These are phyloP conservation scores for Sminthopsis crassicaudata DNA, from an alignment of 2,113 vertebrate genomes.

Conservation along the genomic window DNA sequence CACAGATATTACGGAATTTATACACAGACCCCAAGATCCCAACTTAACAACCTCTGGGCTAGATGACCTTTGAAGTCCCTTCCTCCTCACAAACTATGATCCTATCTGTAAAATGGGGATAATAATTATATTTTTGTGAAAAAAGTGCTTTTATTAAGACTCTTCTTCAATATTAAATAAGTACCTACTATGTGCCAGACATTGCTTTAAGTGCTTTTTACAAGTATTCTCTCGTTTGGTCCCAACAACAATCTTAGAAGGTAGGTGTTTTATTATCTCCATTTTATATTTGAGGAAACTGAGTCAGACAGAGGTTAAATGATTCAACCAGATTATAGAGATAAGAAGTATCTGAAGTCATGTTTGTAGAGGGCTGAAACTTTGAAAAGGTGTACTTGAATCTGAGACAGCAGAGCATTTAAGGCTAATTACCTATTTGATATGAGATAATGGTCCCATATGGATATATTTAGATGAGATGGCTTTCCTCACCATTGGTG, in stretches of 20 bases:
- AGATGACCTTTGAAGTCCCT: not conserved
- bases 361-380: too few species aligned
- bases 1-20: not conserved
- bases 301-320: not conserved
- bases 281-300: not conserved
- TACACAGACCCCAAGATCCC: not conserved
- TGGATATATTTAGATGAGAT: too few species aligned
- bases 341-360: not conserved
- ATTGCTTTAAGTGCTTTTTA: not conserved
- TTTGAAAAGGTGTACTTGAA: too few species aligned
- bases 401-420: too few species aligned
- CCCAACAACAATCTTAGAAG: not conserved
- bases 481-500: too few species aligned
- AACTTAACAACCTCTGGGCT: not conserved
- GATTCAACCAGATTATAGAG: not conserved
- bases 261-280: not conserved
- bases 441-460: too few species aligned
- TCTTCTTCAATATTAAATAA: not conserved
- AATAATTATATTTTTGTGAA: not conserved
- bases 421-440: too few species aligned
- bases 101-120: not conserved
- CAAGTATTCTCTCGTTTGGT: not conserved
- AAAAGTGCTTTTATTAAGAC: not conserved
- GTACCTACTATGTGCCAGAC: not conserved
- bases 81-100: not conserved